phyloP scores from a whole-genome alignment of 2,888 invertebrate species.

The Blastobasis lacticolella region DNA sequence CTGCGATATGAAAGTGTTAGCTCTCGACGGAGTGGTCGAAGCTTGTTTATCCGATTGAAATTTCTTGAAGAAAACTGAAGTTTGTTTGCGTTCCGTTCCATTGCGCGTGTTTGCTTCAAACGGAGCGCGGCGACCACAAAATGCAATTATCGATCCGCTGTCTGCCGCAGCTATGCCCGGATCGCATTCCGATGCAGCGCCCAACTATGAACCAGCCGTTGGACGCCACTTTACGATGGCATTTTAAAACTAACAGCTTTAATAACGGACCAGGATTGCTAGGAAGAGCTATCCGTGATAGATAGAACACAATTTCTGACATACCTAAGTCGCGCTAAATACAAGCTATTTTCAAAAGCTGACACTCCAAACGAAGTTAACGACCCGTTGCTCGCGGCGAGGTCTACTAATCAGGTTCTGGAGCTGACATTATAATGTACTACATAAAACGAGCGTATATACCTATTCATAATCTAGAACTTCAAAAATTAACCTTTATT shows the following conservation, averaged over 20 bases:
- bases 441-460: too few species aligned
- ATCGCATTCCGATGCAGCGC: constrained; percentile 57
- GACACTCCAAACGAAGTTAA: too few species aligned
- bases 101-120: constrained; percentile 50
- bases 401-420: too few species aligned
- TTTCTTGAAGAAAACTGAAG: constrained; percentile 57
- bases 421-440: too few species aligned
- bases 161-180: constrained; percentile 59
- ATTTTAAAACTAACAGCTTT: constrained; percentile 1
- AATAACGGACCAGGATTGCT: too few species aligned
- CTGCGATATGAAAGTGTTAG: not conserved
- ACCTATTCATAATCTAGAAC: too few species aligned
- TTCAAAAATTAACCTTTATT: too few species aligned
- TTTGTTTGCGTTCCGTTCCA: constrained; percentile 63
- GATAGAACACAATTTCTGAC: too few species aligned
- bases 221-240: constrained; percentile 20
- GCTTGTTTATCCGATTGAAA: constrained; percentile 47
- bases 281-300: too few species aligned
- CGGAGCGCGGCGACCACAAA: constrained; percentile 62
- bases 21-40: constrained; percentile 1
- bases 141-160: constrained; percentile 68
- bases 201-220: constrained; percentile 36
- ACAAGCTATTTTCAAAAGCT: too few species aligned
- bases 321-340: too few species aligned
- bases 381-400: too few species aligned